Base-by-base conservation (phyloP, 2,113 vertebrate species). In the Speoplatyrhinus poulsoni region DNA sequence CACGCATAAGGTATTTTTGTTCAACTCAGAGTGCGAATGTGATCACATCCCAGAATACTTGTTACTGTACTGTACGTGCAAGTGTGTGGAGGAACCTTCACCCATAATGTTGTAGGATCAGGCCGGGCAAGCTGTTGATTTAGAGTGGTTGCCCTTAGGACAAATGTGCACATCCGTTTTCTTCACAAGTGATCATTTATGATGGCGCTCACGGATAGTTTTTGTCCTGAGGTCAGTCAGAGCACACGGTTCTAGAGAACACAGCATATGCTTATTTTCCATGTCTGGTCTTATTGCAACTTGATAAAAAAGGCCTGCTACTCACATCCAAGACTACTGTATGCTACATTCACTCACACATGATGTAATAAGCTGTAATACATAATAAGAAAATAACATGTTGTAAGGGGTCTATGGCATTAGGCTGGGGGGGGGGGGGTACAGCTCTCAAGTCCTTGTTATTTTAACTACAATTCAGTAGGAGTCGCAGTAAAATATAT, bases 101-200 rank as follows among this genome's bases (percentile, higher is more conserved):
- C 16, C 60, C 58, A 56, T 79, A 77, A 75, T 82, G 71, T 65
- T 68, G 69, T 10, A 46, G 47, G 41, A 68, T 72, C 56, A 75
- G 70, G 54, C 62, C 60, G 75, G 60, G 65, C 70, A 60, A 26
- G 56, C 67, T 56, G 41, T n/a, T 65, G 47, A 68, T 65, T 73
- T 62, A 48, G 16, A 70, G 48, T 56, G 69, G 62, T 61, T 53
- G 79, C 67, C 70, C 79, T 1, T 17, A 70, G 61, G 62, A 75
- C 68, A 58, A 65, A 57, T 62, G 60, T 49, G 57, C 36, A 41
- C 4, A 8, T 41, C 73, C 68, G 67, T 73, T 68, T 76, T 75
- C 65, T 46, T 81, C 62, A 16, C 61, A 65, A 19, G 67, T 67
- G 72, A 64, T 79, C 69, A 78, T 81, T 81, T 59, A 54, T 67